Conservation (phyloP, 2,113 vertebrate species). For the Pedetes capensis region DNA sequence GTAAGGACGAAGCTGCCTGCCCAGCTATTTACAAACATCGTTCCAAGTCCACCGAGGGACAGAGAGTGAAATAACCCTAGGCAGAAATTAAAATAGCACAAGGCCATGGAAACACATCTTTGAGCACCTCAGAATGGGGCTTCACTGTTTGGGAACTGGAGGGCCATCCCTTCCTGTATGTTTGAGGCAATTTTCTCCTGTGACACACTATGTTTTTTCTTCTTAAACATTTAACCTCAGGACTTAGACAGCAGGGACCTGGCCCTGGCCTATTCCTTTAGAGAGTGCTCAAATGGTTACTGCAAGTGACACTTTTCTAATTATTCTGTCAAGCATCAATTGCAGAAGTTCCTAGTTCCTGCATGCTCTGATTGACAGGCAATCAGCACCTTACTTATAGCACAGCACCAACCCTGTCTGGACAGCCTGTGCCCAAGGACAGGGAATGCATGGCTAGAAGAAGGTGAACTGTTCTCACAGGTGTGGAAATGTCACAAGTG, state of each 20-base stretch:
- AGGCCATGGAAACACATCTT: conserved; percentile 62
- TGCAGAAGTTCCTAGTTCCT: conserved; percentile 89
- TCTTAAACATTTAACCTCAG: conserved; percentile 88
- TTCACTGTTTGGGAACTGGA: conserved; percentile 63
- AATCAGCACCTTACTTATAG: conserved; percentile 91
- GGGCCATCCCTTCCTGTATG: conserved; percentile 73
- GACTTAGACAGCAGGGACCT: conserved; percentile 81
- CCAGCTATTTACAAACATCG: not conserved
- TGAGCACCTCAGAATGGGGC: conserved; percentile 62
- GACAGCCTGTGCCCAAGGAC: conserved; percentile 55
- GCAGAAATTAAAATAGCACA: conserved; percentile 49
- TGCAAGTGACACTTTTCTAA: conserved; percentile 97
- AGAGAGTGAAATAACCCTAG: not conserved
- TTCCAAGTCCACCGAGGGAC: not conserved
- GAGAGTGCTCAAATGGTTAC: conserved; percentile 92
- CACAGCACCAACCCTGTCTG: conserved; percentile 59
- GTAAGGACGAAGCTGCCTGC: not conserved
- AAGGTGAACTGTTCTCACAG: not conserved
- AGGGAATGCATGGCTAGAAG: not conserved
- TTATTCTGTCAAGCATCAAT: conserved; percentile 99
- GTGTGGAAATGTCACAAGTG: not conserved
- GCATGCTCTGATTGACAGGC: conserved; percentile 93
- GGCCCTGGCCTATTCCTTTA: conserved; percentile 83
- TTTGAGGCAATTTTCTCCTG: conserved; percentile 80
- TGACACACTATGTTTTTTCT: conserved; percentile 86